phyloP scores from a whole-genome alignment of 1,140 invertebrate genomes.

The Pachyrhynchus sulphureomaculatus region DNA sequence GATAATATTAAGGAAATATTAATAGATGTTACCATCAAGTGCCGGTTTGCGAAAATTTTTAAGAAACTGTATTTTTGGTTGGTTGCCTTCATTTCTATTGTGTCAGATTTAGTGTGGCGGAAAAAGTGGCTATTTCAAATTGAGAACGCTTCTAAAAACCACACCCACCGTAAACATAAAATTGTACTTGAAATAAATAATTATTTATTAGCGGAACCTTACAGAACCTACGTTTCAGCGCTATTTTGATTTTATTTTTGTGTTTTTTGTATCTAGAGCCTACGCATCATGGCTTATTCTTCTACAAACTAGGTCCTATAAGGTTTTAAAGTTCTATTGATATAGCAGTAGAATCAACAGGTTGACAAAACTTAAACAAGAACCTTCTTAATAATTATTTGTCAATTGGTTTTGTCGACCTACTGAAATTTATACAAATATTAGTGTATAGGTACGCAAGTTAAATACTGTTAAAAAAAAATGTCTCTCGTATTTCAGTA shows the following conservation, averaged over 20 bases:
- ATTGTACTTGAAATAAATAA: constrained; percentile 21
- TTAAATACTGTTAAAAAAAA: constrained; percentile 26
- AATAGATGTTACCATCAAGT: constrained; percentile 41
- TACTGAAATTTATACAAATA: not conserved
- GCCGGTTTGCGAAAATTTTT: constrained; percentile 52
- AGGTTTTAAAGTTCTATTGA: constrained; percentile 5
- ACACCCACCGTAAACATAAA: constrained; percentile 55
- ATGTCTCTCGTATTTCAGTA: constrained; percentile 16
- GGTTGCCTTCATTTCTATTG: constrained; percentile 59
- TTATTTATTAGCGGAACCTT: constrained; percentile 12
- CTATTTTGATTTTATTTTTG: constrained; percentile 10
- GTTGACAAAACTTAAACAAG: not conserved
- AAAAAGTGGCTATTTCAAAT: constrained; percentile 67
- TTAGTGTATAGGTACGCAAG: constrained; percentile 18
- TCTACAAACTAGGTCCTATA: constrained; percentile 1
- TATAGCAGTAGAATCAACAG: constrained; percentile 1
- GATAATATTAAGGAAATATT: not conserved
- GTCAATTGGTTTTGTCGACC: not conserved
- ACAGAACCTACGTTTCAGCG: constrained; percentile 15
- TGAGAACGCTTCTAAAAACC: constrained; percentile 61
- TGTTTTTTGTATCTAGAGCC: not conserved
- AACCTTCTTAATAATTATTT: too few species aligned
- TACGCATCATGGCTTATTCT: not conserved
- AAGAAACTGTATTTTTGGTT: constrained; percentile 52
- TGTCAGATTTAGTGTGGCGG: constrained; percentile 62